Evolutionary conservation across 2,888 invertebrate species (phyloP), one percentile per base, ranked within the genome.

Genomic region (Acanthococcus lagerstroemiae): DNA sequence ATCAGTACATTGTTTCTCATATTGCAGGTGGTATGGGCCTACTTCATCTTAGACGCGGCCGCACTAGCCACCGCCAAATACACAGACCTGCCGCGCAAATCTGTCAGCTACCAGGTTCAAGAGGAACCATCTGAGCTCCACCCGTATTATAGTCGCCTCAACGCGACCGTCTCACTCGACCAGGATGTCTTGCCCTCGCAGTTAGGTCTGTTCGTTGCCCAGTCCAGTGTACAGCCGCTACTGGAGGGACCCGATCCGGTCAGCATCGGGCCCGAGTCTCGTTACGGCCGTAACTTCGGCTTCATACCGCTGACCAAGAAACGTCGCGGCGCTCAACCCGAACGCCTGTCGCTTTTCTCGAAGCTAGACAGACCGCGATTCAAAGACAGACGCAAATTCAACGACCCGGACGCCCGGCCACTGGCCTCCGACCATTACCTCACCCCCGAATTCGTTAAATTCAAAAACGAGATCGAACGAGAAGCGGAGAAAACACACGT

Each of bases 11-110:
- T 21, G 12, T 15, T 24, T 52, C 19, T 52, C 22, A 52, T 15
- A 15, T 61, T 63, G 4, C 63, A 63, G 63, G 54, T 63, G 27
- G 52, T 63, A 25, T 63, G 63, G 63, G 54, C 63, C 15, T 63
- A 63, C 22, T 54, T 63, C 54, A 44, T 63, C 30, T 19, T 63
- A 52, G 63, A 63, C 17, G 54, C 54, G 12, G 63, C 63, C 19
- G 54, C 63, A 6, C 17, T 63, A 21, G 63, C 25, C 19, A 63
- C 52, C 17, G 9, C 37, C 4, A 63, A 63, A 63, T 30, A 30
- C 15, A 24, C 44, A 15, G 63, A 63, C 15, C 27, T 54, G 5
- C 52, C 52, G 1, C 5, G 12, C 0, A 50, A 63, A 54, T 24
- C 19, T 24, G 7, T 19, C 2, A 15, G n/a, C 5, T 54, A 44